Evolutionary conservation across 2,113 vertebrate genomes (phyloP).

Genomic region (Alligator mississippiensis): DNA sequence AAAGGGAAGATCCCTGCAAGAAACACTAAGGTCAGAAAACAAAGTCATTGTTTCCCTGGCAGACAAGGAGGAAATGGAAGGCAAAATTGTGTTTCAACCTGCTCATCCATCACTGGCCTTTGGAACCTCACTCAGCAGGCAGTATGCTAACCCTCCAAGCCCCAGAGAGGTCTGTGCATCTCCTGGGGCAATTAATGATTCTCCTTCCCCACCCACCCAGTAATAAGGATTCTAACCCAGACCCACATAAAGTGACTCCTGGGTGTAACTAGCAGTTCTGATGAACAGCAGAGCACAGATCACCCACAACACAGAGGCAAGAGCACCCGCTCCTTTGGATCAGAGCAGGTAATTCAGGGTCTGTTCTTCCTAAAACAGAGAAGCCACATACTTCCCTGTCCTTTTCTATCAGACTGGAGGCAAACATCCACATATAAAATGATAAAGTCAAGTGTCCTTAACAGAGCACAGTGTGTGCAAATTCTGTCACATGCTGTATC

Average conservation of each 20-base stretch:
- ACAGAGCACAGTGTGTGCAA: neutral
- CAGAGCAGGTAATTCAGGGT: neutral
- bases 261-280: neutral
- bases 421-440: neutral
- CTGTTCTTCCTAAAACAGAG: neutral
- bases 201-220: neutral
- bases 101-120: neutral
- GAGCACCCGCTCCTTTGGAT: neutral
- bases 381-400: neutral
- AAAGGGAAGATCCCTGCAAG: rapidly evolving
- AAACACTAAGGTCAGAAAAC: neutral
- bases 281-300: neutral
- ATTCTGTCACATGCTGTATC: neutral
- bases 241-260: rapidly evolving
- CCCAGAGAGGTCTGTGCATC: neutral
- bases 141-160: neutral
- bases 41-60: neutral
- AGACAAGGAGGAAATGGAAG: neutral
- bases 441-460: neutral
- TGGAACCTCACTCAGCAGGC: neutral
- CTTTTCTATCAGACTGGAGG: neutral
- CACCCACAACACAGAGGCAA: neutral
- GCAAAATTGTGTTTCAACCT: neutral
- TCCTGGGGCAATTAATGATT: rapidly evolving
- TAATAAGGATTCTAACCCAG: too few relatives aligned